These are phyloP conservation scores for Choristoneura rosaceana DNA, from an alignment of 2,888 invertebrate species.

Conservation along the genomic window DNA sequence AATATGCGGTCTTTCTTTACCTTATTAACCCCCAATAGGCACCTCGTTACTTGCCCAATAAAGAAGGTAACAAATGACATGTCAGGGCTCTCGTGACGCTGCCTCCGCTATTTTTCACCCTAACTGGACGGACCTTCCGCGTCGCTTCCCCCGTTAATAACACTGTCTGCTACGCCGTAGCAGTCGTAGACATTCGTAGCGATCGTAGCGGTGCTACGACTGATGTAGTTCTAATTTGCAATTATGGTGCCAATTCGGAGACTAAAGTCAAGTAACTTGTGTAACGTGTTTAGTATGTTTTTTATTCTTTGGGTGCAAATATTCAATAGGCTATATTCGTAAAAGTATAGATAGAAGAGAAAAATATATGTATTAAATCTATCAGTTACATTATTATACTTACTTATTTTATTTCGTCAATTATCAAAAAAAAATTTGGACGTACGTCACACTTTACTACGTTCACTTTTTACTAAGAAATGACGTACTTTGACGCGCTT, in stretches of 20 bases:
- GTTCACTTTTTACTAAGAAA: too few species aligned
- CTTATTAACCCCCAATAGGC: background rate
- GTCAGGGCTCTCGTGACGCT: constrained; percentile 38
- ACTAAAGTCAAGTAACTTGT: too few species aligned
- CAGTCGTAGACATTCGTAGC: constrained; percentile 19
- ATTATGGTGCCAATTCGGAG: background rate
- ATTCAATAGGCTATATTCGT: too few species aligned
- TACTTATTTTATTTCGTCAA: too few species aligned
- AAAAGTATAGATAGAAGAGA: too few species aligned
- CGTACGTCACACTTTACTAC: too few species aligned
- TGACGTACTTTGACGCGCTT: too few species aligned
- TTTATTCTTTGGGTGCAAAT: too few species aligned
- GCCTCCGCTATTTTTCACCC: constrained; percentile 51
- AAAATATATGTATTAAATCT: too few species aligned
- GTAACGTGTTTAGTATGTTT: too few species aligned
- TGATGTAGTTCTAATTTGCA: background rate
- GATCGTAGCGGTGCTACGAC: constrained; percentile 8
- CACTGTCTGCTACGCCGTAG: constrained; percentile 21
- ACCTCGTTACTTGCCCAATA: constrained; percentile 34
- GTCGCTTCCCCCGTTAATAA: constrained; percentile 49
- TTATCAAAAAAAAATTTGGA: too few species aligned
- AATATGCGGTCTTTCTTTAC: background rate
- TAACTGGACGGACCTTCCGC: constrained; percentile 48
- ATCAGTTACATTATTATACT: too few species aligned
- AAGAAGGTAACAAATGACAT: constrained; percentile 50